These are phyloP conservation scores for Patella depressa DNA, from an alignment of 2,888 invertebrate species.

Conservation along the genomic window DNA sequence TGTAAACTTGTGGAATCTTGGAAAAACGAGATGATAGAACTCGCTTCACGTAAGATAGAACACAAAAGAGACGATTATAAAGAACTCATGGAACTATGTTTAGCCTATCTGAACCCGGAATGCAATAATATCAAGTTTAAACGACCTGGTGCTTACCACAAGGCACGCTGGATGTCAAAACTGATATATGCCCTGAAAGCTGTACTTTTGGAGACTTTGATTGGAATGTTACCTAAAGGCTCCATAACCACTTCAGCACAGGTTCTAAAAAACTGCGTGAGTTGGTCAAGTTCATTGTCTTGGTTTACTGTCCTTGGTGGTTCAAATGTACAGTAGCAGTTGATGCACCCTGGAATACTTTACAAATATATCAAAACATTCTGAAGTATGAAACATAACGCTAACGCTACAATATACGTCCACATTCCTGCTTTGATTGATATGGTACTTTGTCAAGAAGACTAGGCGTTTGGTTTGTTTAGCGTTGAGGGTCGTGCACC, in stretches of 20 bases:
- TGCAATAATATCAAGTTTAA: not conserved
- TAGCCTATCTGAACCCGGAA: not conserved
- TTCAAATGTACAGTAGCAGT: not conserved
- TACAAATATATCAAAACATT: not conserved
- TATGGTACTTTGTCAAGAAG: no score
- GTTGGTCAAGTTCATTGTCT: not conserved
- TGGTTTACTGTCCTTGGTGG: not conserved
- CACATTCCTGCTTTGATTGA: no score
- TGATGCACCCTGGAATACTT: not conserved
- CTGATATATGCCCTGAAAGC: not conserved
- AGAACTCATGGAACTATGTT: not conserved
- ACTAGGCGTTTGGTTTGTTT: no score
- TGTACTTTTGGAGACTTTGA: not conserved
- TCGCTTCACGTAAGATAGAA: not conserved
- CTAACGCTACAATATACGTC: not conserved
- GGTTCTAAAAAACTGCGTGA: not conserved
- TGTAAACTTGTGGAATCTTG: not conserved
- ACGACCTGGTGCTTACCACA: not conserved
- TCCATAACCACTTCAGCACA: not conserved
- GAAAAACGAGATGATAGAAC: not conserved
- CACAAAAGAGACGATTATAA: not conserved
- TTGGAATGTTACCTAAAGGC: not conserved
- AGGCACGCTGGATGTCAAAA: not conserved
- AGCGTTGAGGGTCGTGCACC: no score
- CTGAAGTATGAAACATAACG: not conserved